Conservation (phyloP, 1,140 invertebrate genomes). For the Lutraria rhynchaena region DNA sequence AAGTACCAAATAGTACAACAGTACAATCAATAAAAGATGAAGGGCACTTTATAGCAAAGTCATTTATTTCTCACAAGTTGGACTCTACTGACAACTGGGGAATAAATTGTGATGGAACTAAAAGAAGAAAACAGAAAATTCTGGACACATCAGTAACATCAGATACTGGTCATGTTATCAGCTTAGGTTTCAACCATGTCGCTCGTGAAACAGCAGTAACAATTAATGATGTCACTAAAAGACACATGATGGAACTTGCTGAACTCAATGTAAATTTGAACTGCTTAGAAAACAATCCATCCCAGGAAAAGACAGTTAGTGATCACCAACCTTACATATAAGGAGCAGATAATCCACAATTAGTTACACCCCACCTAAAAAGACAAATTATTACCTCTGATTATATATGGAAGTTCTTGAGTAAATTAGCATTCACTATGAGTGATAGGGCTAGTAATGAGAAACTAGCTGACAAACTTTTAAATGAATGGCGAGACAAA, state of each 20-base stretch:
- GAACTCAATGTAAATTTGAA: not conserved
- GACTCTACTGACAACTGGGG: constrained; percentile 28
- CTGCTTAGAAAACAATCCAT: too few relatives aligned
- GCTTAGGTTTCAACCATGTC: constrained; percentile 17
- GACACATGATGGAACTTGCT: constrained; percentile 36
- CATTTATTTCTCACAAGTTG: constrained; percentile 49
- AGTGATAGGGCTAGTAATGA: constrained; percentile 24
- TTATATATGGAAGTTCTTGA: not conserved
- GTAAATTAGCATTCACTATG: constrained; percentile 10
- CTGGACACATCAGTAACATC: constrained; percentile 39
- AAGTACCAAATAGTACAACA: constrained; percentile 26
- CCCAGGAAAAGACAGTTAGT: too few relatives aligned
- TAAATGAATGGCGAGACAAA: constrained; percentile 13
- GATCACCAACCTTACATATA: too few relatives aligned
- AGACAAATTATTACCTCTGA: not conserved
- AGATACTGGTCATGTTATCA: constrained; percentile 12
- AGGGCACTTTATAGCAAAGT: constrained; percentile 52
- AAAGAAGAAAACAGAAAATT: constrained; percentile 40
- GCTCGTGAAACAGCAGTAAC: constrained; percentile 33
- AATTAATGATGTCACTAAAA: constrained; percentile 22
- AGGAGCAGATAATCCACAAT: too few relatives aligned
- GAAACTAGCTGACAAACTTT: not conserved
- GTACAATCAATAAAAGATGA: constrained; percentile 54
- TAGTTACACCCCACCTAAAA: not conserved
- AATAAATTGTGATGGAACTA: constrained; percentile 47